Evolutionary conservation across 2,888 invertebrate genomes (phyloP).

Genomic region (Noctua janthina): DNA sequence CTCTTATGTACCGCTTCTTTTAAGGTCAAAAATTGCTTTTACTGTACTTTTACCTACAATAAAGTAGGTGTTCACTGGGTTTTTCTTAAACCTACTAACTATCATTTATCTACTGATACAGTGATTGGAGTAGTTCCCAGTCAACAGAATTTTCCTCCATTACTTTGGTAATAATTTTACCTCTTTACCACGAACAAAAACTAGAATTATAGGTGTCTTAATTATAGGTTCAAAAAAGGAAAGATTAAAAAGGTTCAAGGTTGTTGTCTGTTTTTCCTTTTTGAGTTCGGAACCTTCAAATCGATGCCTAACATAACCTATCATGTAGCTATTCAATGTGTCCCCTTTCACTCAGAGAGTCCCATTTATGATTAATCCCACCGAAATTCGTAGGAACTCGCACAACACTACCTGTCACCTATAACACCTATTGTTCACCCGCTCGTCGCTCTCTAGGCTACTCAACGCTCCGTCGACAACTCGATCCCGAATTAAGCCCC

Average conservation of each 20-base stretch:
- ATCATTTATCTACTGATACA: background rate
- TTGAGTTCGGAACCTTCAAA: background rate
- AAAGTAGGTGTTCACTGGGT: background rate
- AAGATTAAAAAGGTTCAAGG: background rate
- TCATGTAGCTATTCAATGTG: background rate
- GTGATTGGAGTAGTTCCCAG: background rate
- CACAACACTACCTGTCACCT: slow-evolving; percentile 27
- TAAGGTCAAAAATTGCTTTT: background rate
- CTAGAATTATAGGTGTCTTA: no score
- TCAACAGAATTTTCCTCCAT: background rate
- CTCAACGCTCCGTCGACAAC: slow-evolving; percentile 68
- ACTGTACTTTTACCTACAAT: background rate
- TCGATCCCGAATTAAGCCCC: slow-evolving; percentile 84
- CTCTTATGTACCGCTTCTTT: no score
- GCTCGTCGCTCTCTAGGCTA: slow-evolving; percentile 39
- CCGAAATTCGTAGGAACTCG: background rate
- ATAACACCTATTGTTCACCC: slow-evolving; percentile 48
- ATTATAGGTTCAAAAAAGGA: no score
- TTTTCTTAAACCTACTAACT: background rate
- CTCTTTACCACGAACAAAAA: background rate
- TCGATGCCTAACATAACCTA: background rate
- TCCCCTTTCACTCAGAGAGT: background rate
- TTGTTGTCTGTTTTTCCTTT: background rate
- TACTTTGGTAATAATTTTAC: background rate
- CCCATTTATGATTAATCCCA: slow-evolving; percentile 3